Percentiles rank a stretch among this genome's conserved stretches.
Conservation (phyloP, 2,797 vertebrate genomes). For the Chrysolophus pictus region DNA sequence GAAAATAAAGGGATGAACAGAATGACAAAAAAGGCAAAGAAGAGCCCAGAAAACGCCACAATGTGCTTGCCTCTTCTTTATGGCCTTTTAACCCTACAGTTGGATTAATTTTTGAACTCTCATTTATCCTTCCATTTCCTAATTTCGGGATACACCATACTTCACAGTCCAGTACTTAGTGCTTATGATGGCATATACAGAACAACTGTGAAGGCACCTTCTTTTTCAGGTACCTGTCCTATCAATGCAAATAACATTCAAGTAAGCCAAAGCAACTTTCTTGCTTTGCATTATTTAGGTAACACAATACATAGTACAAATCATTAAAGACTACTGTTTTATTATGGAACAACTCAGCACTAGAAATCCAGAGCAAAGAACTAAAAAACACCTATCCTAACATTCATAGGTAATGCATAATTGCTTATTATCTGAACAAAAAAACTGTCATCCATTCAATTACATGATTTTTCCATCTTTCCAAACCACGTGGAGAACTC, state of each 20-base stretch:
- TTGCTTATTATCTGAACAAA: neutral
- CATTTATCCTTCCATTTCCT: neutral
- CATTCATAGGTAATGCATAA: neutral
- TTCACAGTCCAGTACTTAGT: neutral
- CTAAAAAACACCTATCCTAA: neutral
- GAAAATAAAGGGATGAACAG: neutral
- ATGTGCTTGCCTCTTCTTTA: neutral
- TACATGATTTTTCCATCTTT: slow-evolving; percentile 13
- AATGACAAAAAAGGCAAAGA: neutral
- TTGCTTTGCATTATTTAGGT: neutral
- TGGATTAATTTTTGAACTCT: neutral
- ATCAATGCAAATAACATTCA: neutral
- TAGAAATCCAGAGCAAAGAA: neutral
- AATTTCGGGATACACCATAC: neutral
- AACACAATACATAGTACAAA: neutral
- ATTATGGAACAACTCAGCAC: neutral
- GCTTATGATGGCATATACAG: rapidly evolving
- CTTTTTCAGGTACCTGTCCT: neutral
- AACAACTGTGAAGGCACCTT: neutral
- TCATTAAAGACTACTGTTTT: neutral
- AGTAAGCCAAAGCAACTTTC: neutral
- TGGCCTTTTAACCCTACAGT: neutral
- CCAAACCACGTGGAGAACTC: slow-evolving; percentile 36
- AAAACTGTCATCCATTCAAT: neutral
- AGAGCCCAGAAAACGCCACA: neutral